phyloP scores from a whole-genome alignment of 2,113 vertebrate genomes.

The Condylura cristata region DNA sequence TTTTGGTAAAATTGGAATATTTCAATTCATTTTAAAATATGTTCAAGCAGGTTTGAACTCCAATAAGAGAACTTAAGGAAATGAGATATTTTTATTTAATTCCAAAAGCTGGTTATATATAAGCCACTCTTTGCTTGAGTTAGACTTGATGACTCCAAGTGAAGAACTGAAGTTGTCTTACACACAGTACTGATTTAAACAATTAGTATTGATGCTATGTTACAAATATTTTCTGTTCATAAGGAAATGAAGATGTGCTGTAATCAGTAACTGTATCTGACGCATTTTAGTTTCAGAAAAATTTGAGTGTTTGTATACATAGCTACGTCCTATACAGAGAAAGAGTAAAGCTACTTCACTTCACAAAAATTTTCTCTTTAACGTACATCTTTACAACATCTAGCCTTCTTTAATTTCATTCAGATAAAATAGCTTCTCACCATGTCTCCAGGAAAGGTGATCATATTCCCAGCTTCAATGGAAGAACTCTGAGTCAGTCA shows the following conservation, averaged over 20 bases:
- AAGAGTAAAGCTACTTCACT: background rate
- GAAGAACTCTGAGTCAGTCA: background rate
- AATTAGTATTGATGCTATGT: background rate
- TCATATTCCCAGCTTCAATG: background rate
- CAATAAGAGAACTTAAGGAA: background rate
- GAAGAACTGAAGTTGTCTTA: slow-evolving; percentile 20
- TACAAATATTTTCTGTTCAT: background rate
- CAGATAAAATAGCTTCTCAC: background rate
- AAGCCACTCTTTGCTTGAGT: background rate
- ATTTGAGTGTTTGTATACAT: background rate
- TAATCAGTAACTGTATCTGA: background rate
- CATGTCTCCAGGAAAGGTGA: background rate
- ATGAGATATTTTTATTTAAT: background rate
- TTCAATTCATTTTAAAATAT: slow-evolving; percentile 49
- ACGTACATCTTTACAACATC: background rate
- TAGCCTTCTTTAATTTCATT: slow-evolving; percentile 38
- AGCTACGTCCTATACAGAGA: background rate
- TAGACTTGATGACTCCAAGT: background rate
- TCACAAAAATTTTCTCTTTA: background rate
- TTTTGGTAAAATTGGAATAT: slow-evolving; percentile 60
- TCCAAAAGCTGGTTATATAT: background rate
- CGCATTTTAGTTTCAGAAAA: background rate
- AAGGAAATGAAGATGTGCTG: background rate
- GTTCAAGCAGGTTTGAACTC: slow-evolving; percentile 46
- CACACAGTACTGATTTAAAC: background rate